Base-by-base conservation (phyloP, 2,888 invertebrate species). In the Romanomermis culicivorax region DNA sequence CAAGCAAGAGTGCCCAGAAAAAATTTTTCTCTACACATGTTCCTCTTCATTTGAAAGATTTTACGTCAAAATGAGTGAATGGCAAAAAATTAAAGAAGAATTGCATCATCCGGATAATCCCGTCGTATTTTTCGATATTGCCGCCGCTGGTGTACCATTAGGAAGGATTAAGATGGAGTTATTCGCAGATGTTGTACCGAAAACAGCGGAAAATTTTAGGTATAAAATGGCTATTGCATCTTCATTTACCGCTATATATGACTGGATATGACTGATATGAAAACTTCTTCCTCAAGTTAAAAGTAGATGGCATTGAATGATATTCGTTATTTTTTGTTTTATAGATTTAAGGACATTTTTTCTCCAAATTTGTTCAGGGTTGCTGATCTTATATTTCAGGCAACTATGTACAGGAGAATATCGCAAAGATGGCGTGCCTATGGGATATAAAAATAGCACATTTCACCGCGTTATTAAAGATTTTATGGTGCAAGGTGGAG, bases 401-500 rank as follows among this genome's bases (percentile, higher is more conserved):
- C 93, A 99, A 71, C 87, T 99, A 69, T 99, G 97, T 68, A 97
- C 95, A 0, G 97, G 97, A 14, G 97, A 99, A 73, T 86, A 84
- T 68, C 79, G 85, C 65, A 84, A 83, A 68, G 95, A 97, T 73
- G 89, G 89, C 14, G 87, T 93, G 0, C 89, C 97, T 0, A 77
- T 88, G 52, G 95, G 95, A 1, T 99, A 83, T 70, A 99, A 97
- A 74, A 88, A 87, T 52, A 84, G 86, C 1, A 82, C 83, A 65
- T 97, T 99, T 70, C 97, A 99, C 70, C 77, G 95, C 70, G 91
- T 97, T 29, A 97, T 97, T 62, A 97, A 97, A 72, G 97, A 99
- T 72, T 99, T 99, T 68, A 99, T 99, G 97, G 91, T 97, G 62
- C 97, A 99, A 76, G 95, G 95, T 45, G 97, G 97, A 30, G 97